Percentiles rank a stretch among this genome's conserved stretches.
Conservation (phyloP, 2,888 invertebrate genomes). For the Nudaria mundana region DNA sequence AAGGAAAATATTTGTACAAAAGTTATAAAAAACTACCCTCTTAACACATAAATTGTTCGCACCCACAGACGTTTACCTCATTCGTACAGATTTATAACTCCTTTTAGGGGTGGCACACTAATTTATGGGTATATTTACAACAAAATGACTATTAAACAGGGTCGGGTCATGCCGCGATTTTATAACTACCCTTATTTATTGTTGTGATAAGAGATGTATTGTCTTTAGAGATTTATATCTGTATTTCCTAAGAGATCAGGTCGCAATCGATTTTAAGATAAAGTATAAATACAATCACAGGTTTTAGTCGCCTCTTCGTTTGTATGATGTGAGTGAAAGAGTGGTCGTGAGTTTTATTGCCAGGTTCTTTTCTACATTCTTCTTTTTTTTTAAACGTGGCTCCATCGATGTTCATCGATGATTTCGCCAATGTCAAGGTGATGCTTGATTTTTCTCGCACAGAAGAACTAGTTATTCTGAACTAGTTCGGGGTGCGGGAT, state of each 20-base stretch:
- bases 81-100: constrained; percentile 50
- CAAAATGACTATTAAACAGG: constrained; percentile 58
- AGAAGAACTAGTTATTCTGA: too few species aligned
- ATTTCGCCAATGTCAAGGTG: too few species aligned
- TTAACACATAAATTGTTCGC: constrained; percentile 26
- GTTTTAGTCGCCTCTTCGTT: background rate
- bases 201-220: constrained; percentile 35
- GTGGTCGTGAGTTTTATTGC: too few species aligned
- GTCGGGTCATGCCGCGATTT: constrained; percentile 35
- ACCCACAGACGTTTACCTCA: constrained; percentile 31
- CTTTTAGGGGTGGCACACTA: constrained; percentile 50
- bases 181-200: constrained; percentile 46
- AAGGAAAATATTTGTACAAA: too few species aligned
- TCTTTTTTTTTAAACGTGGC: too few species aligned
- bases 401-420: too few species aligned
- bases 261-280: too few species aligned
- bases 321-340: too few species aligned
- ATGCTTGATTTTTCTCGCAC: too few species aligned
- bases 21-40: constrained; percentile 19
- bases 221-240: constrained; percentile 23
- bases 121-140: constrained; percentile 72
- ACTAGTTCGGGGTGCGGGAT: too few species aligned
- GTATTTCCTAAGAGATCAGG: background rate
- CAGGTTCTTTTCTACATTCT: too few species aligned
- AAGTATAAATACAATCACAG: background rate